Evolutionary conservation across 2,888 invertebrate genomes (phyloP), one percentile per base, ranked within the genome.

Genomic region (Hypomecis atomaria): DNA sequence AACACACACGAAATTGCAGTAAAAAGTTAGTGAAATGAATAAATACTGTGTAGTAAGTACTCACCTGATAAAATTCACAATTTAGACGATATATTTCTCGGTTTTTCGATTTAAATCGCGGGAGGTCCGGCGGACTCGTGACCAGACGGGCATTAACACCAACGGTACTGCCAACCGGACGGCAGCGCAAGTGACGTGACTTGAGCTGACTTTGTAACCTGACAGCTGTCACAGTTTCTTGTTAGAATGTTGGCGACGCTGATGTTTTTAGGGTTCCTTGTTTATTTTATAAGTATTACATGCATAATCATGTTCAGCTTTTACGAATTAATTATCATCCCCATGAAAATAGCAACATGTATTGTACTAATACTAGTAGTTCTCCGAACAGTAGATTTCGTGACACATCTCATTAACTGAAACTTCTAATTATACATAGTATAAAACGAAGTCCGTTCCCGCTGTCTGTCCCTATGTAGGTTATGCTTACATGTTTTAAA

Each of bases 121-220:
- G 67, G 53, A 23, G 23, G 71, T 73, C 72, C 77, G 77, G 81
- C 80, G 77, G 87, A 88, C 89, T 90, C 90, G 90, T 90, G 90
- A 91, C 88, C 82, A 73, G 81, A 84, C 88, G 89, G 87, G 87
- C 89, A 89, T 89, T 89, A 88, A 77, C 89, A 88, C 88, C 83
- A 69, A 69, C 88, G 82, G 78, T 76, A 74, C 76, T 80, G 81
- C 87, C 90, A 90, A 90, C 84, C 71, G 84, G 71, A 77, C 78
- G 66, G 61, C 60, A 69, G 58, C 65, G 33, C 56, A 54, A 42
- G 71, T 72, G 64, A 53, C 61, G 61, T 60, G 63, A 62, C 64
- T 62, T 61, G n/a, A 23, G 23, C 23, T 2, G 23, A 23, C 23
- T 23, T 23, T 23, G 23, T 23, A 23, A 23, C 3, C 23, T 23